Base-by-base conservation (phyloP, 1,140 invertebrate genomes). In the Phymorhynchus buccinoides region DNA sequence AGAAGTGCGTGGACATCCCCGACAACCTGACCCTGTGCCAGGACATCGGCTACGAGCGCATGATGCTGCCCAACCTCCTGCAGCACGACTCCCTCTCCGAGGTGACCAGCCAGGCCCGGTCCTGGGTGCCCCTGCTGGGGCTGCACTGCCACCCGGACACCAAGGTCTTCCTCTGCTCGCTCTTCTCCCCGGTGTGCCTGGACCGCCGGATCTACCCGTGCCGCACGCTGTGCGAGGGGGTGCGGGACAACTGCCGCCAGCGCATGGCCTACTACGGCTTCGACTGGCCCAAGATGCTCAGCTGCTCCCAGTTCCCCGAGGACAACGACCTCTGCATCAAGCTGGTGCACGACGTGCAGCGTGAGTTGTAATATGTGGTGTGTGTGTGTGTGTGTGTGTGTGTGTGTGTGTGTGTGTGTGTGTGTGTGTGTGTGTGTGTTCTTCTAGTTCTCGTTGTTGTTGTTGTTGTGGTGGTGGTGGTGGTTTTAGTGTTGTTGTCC, bases 291-390 rank as follows among this genome's bases (percentile, higher is more conserved):
- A 94, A 95, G 41, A 96, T 96, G 94, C 93, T 96, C 71, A 90
- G 92, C 48, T 96, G 96, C 91, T 94, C 95, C 87, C 94, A 95
- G 88, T 96, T 96, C 91, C 95, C 96, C 0, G 87, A 93, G 66
- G 95, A 96, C 88, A 95, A 96, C 90, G 95, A 96, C 87, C 94
- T 96, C 93, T 96, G 96, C 92, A 96, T 96, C 87, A 91, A 93
- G 77, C 87, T 86, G 12, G 88, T 88, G 66, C 62, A 92, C 30
- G 85, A 90, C 78, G 86, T 88, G 84, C 89, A 89, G 85, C 87
- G 91, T 92, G 80, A 89, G 85, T 86, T 41, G 6, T 39, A n/a
- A n/a, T n/a, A n/a, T n/a, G n/a, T n/a, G n/a, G 71, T 73, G 71
- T 73, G 71, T 79, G 79, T 52, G 48, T 80, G 79, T 52, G 79